phyloP scores from a whole-genome alignment of 2,113 vertebrate species.

The Platysternon megacephalum region DNA sequence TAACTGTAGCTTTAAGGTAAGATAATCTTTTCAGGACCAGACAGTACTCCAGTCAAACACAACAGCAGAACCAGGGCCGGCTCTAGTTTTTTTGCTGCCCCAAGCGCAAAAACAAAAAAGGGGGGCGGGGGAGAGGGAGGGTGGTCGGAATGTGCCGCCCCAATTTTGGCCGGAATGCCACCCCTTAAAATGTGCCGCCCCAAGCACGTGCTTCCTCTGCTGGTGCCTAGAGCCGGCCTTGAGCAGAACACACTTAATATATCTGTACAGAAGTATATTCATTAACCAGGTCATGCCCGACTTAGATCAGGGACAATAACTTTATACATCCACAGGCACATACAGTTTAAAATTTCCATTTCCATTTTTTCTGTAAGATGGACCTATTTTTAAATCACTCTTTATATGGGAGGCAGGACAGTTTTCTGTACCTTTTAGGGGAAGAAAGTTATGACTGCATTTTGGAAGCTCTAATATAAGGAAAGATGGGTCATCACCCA shows the following conservation, averaged over 20 bases:
- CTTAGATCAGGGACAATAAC: not conserved
- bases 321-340: not conserved
- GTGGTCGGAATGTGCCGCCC: too few species aligned
- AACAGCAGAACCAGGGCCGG: not conserved
- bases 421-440: not conserved
- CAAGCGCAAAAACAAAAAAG: too few species aligned
- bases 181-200: too few species aligned
- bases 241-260: not conserved
- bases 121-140: too few species aligned
- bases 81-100: too few species aligned
- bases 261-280: not conserved
- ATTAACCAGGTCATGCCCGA: not conserved
- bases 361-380: slow-evolving; percentile 1
- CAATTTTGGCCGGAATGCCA: too few species aligned
- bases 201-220: too few species aligned
- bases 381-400: not conserved
- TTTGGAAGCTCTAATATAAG: not conserved
- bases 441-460: not conserved
- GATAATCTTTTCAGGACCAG: not conserved
- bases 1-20: not conserved
- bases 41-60: not conserved
- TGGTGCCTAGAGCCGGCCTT: too few species aligned
- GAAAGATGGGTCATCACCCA: not conserved
- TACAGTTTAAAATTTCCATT: not conserved
- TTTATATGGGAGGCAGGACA: not conserved